phyloP scores from a whole-genome alignment of 2,888 invertebrate species.

The Drosophila anomalata region DNA sequence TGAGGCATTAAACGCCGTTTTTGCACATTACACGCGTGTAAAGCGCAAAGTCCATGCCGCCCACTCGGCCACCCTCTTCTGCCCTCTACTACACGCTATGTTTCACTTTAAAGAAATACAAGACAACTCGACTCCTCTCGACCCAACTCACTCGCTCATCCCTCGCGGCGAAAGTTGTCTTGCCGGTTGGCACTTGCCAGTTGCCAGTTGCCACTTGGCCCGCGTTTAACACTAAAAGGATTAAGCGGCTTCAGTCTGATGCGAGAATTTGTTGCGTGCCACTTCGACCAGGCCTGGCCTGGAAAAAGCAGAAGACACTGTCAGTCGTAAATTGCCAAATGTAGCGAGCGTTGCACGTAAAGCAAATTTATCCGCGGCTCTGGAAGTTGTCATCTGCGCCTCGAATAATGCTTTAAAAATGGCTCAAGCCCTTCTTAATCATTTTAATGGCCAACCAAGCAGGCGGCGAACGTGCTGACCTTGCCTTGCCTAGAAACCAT shows the following conservation, averaged over 20 bases:
- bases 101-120: slow-evolving; percentile 64
- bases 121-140: slow-evolving; percentile 33
- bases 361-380: slow-evolving; percentile 60
- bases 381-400: slow-evolving; percentile 38
- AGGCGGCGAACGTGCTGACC: slow-evolving; percentile 49
- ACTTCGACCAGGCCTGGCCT: slow-evolving; percentile 44
- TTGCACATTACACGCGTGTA: slow-evolving; percentile 80
- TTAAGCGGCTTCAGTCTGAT: slow-evolving; percentile 74
- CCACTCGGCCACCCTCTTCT: slow-evolving; percentile 3
- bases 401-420: slow-evolving; percentile 42
- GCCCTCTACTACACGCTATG: slow-evolving; percentile 32
- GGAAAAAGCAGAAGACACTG: slow-evolving; percentile 46
- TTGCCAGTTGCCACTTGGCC: slow-evolving; percentile 65
- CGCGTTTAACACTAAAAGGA: slow-evolving; percentile 74
- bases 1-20: slow-evolving; percentile 80
- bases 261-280: slow-evolving; percentile 73
- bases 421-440: slow-evolving; percentile 50
- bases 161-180: slow-evolving; percentile 43
- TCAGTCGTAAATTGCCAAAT: slow-evolving; percentile 56
- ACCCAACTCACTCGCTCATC: slow-evolving; percentile 8
- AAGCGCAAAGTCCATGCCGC: slow-evolving; percentile 62
- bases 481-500: slow-evolving; percentile 15
- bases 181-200: slow-evolving; percentile 39
- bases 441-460: slow-evolving; percentile 48
- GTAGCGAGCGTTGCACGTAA: slow-evolving; percentile 62